These are phyloP conservation scores for Lasius fuliginosus DNA, from an alignment of 2,888 invertebrate genomes.

Conservation along the genomic window DNA sequence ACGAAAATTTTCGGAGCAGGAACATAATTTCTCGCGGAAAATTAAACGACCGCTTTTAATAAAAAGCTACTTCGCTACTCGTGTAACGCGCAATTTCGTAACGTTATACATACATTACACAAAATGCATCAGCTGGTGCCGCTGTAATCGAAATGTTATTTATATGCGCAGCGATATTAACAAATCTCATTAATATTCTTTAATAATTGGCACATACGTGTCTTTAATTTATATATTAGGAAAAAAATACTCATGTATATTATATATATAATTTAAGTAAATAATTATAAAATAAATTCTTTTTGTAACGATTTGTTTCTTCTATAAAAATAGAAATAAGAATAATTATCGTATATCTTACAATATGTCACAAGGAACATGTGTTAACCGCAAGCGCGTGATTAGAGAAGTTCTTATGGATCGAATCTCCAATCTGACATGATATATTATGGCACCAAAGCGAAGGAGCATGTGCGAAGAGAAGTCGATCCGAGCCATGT, in stretches of 20 bases:
- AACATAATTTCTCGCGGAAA: conserved; percentile 21
- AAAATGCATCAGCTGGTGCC: neutral
- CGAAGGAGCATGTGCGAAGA: conserved; percentile 47
- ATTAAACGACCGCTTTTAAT: conserved; percentile 54
- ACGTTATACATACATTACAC: neutral
- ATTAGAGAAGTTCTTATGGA: conserved; percentile 46
- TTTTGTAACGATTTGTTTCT: neutral
- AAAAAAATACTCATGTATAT: too few relatives aligned
- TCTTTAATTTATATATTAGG: neutral
- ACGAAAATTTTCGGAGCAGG: conserved; percentile 55
- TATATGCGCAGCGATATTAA: too few relatives aligned
- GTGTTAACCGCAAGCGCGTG: conserved; percentile 33
- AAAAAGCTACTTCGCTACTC: conserved; percentile 12
- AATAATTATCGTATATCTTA: neutral
- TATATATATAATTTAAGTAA: neutral
- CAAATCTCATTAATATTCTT: neutral
- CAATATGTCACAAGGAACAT: neutral
- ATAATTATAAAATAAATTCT: neutral
- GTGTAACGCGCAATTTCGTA: conserved; percentile 22
- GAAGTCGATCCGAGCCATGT: conserved; percentile 41
- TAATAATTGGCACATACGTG: neutral
- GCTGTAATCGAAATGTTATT: neutral
- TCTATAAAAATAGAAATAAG: neutral
- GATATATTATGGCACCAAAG: conserved; percentile 62
- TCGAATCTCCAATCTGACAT: conserved; percentile 53